Evolutionary conservation across 2,888 invertebrate genomes (phyloP), one percentile per base, ranked within the genome.

Genomic region (Laspeyria flexula): DNA sequence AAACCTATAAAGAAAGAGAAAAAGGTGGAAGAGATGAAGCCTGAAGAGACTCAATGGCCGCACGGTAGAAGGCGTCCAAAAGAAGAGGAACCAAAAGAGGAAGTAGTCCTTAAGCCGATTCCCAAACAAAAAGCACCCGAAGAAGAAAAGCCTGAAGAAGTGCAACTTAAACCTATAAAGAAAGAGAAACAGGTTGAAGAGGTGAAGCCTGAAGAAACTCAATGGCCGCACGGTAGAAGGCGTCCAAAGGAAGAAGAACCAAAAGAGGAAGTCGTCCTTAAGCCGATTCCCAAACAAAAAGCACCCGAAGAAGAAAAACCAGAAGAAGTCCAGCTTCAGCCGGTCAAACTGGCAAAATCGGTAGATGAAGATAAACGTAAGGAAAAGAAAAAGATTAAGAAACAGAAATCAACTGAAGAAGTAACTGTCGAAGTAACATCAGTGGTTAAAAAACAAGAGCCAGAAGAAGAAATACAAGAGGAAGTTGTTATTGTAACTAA

Each of bases 301-400:
- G 61, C 57, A 11, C 46, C 46, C 5, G 81, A 78, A 35, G 82
- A 86, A 48, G 83, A 87, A 60, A 85, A 60, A 57, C 76, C 88
- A 1, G 90, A 93, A 58, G 88, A 91, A 60, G 81, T 89, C 3
- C 80, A 85, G 11, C 45, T 67, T 0, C 62, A 60, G 61, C 74
- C 61, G 41, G 7, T 43, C 9, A 13, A 37, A 13, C 18, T 51
- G 11, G 18, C 25, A 11, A 76, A 74, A 44, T 78, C 77, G 5
- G 75, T 79, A 34, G 55, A 54, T 11, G 43, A 37, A 27, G 11
- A 7, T 82, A 33, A 67, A 38, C 18, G 18, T 1, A 16, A 41
- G n/a, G 35, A 42, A 13, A 43, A 48, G 44, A 54, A 67, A 66
- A 62, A 23, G 58, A 71, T 51, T 23, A 55, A 52, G 7, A 62